Evolutionary conservation across 1,140 invertebrate genomes (phyloP).

Genomic region (Planococcus citri): DNA sequence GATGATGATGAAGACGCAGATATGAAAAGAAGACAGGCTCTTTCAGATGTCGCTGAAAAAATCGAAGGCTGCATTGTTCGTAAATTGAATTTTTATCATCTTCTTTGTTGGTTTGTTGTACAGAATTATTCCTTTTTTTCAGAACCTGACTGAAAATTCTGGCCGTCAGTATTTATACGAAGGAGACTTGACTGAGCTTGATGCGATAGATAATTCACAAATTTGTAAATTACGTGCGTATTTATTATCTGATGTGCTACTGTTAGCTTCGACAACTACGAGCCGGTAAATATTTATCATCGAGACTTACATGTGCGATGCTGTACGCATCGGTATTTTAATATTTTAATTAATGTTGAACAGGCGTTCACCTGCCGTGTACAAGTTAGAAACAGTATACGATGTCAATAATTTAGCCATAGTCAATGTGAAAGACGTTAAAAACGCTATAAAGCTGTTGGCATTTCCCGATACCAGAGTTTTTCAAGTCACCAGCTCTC

Average conservation of each 20-base stretch:
- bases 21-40: conserved; percentile 39
- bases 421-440: conserved; percentile 87
- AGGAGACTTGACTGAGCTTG: conserved; percentile 80
- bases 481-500: conserved; percentile 76
- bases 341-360: conserved; percentile 18
- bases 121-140: conserved; percentile 25
- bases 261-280: conserved; percentile 42
- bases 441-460: conserved; percentile 81
- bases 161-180: conserved; percentile 69
- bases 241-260: conserved; percentile 75
- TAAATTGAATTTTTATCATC: conserved; percentile 25
- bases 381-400: conserved; percentile 81
- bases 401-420: conserved; percentile 84
- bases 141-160: conserved; percentile 60
- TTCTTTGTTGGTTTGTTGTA: conserved; percentile 8
- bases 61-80: conserved; percentile 72
- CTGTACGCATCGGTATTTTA: neutral
- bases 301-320: no score
- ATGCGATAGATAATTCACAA: conserved; percentile 70
- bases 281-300: conserved; percentile 46
- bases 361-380: conserved; percentile 64
- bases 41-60: conserved; percentile 71
- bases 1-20: conserved; percentile 48
- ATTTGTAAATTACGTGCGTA: conserved; percentile 83
- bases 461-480: conserved; percentile 87